Evolutionary conservation across 2,888 invertebrate genomes (phyloP), one percentile per base, ranked within the genome.

Genomic region (Agonopterix subpropinquella): DNA sequence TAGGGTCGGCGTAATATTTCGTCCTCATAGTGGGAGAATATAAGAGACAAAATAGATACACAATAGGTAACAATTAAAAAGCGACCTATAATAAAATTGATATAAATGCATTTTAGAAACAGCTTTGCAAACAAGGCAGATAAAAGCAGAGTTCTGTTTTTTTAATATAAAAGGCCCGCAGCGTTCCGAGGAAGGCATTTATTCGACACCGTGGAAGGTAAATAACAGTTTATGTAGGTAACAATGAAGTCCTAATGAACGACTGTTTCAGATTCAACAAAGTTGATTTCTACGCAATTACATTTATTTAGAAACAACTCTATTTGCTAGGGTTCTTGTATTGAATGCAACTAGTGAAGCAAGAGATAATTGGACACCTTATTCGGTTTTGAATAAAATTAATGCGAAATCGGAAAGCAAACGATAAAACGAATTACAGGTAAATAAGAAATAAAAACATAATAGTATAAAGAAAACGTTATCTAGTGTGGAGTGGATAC

Each of bases 241-340:
- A 82, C 80, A 84, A 82, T 80, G 66, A 73, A 68, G 61, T 60
- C 70, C 70, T 83, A 83, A 84, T 78, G 83, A 84, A 75, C 70
- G 65, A 64, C 67, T 71, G 70, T 70, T 73, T 70, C 62, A 64
- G 65, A 66, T 68, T 65, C 65, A 64, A 67, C 64, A 62, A 63
- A 67, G 64, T 61, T 54, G 56, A 65, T 58, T 69, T 72, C 68
- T 68, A 62, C 61, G 61, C 65, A 69, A 66, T 71, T 66, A 61
- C 64, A 65, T 67, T 54, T 67, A 65, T 67, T 65, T 60, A 56
- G 58, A 64, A 64, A 62, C 56, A 58, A 59, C 55, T 59, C 56
- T 55, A 56, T 61, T 66, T 64, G 59, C 62, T 62, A 28, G 5
- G 28, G 28, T 28, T 28, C 61, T 36, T 36, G 62, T 64, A 47